A percentile compares a stretch with the other conserved stretches of the same genome.
Conservation (phyloP, 2,797 vertebrate genomes). For the Neopelma chrysocephalum region DNA sequence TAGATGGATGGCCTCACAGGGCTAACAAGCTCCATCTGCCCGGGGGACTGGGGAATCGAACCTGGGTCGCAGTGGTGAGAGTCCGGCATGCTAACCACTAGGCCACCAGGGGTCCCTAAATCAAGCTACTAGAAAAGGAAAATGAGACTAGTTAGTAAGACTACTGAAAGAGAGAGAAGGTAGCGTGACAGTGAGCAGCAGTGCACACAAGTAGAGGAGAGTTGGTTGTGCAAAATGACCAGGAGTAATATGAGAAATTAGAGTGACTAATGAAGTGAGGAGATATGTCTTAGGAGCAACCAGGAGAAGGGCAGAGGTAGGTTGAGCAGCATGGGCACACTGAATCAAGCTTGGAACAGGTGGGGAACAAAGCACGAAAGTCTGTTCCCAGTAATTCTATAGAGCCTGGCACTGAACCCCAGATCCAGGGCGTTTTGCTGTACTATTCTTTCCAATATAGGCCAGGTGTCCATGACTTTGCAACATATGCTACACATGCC, state of each 20-base stretch:
- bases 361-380: neutral
- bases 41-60: too few species aligned
- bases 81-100: too few species aligned
- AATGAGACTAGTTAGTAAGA: neutral
- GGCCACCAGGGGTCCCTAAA: too few species aligned
- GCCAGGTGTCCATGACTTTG: neutral
- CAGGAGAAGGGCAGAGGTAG: neutral
- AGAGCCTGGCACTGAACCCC: accelerated
- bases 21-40: too few species aligned
- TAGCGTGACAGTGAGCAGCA: neutral
- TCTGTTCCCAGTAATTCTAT: neutral
- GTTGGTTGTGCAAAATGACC: neutral
- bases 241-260: neutral
- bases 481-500: neutral
- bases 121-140: neutral
- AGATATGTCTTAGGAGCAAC: neutral
- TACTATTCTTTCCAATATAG: neutral
- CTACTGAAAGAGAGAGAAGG: neutral
- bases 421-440: neutral
- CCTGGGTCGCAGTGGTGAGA: too few species aligned
- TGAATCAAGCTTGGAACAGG: neutral
- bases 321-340: neutral
- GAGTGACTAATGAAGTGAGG: neutral
- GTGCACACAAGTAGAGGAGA: neutral
- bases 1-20: too few species aligned